Evolutionary conservation across 2,888 invertebrate genomes (phyloP).

Genomic region (Sinelater perroti): DNA sequence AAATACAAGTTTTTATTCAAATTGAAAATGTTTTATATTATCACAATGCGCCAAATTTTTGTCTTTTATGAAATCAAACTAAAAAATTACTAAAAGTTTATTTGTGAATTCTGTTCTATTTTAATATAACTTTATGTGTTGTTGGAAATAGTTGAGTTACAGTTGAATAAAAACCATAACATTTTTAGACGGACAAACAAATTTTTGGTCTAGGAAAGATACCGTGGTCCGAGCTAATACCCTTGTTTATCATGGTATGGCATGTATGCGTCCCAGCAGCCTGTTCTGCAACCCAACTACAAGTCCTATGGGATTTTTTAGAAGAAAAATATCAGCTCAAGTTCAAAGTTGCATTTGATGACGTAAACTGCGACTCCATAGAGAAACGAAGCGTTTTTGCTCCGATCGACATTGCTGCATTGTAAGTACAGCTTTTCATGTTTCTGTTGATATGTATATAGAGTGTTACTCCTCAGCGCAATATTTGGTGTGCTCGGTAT

Average conservation of each 20-base stretch:
- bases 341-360: conserved; percentile 10
- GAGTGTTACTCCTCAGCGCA: conserved; percentile 13
- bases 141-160: too few species aligned
- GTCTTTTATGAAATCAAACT: too few species aligned
- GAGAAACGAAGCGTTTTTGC: conserved; percentile 1
- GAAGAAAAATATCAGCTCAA: conserved; percentile 23
- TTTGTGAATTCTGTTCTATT: too few species aligned
- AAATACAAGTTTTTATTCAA: too few species aligned
- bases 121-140: too few species aligned
- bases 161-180: neutral
- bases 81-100: too few species aligned
- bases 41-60: too few species aligned
- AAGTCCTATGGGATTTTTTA: conserved; percentile 31
- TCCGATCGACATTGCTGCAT: neutral
- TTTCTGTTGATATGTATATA: neutral
- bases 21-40: too few species aligned
- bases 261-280: conserved; percentile 31
- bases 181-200: conserved; percentile 15
- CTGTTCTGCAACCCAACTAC: conserved; percentile 32
- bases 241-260: neutral
- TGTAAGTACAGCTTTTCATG: too few species aligned
- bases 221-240: neutral
- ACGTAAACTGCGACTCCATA: conserved; percentile 3
- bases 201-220: neutral
- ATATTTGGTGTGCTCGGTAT: conserved; percentile 9